Evolutionary conservation across 2,888 invertebrate genomes (phyloP).

Genomic region (Orthosia gracilis): DNA sequence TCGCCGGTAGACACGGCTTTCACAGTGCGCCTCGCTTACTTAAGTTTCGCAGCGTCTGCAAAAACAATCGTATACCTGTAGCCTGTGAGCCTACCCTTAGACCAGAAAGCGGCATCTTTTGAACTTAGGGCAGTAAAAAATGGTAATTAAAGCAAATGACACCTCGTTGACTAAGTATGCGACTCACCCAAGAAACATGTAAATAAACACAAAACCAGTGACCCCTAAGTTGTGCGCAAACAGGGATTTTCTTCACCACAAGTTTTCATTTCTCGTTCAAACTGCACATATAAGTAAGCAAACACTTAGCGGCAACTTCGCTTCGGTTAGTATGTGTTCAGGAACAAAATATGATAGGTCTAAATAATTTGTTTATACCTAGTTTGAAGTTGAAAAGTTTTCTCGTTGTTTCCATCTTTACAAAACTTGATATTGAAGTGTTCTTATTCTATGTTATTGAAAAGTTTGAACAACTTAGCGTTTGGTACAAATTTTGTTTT

Average conservation of each 20-base stretch:
- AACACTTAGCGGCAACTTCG: slow-evolving; percentile 38
- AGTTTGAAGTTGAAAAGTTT: slow-evolving; percentile 27
- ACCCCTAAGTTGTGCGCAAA: slow-evolving; percentile 14
- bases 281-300: slow-evolving; percentile 37
- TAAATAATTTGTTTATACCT: slow-evolving; percentile 37
- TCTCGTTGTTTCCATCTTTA: slow-evolving; percentile 1
- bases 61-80: too few relatives aligned
- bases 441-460: slow-evolving; percentile 6
- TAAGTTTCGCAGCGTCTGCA: too few relatives aligned
- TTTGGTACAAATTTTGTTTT: not conserved
- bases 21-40: too few relatives aligned
- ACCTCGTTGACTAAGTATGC: not conserved
- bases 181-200: not conserved
- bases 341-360: slow-evolving; percentile 28
- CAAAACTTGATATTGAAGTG: not conserved
- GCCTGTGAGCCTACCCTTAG: not conserved
- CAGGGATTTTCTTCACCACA: slow-evolving; percentile 15
- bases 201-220: slow-evolving; percentile 21
- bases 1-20: not conserved
- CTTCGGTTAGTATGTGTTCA: slow-evolving; percentile 23
- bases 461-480: not conserved
- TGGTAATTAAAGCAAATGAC: not conserved
- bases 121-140: not conserved
- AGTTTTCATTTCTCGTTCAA: slow-evolving; percentile 30
- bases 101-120: not conserved